phyloP scores from a whole-genome alignment of 2,113 vertebrate genomes.

The Upupa epops region DNA sequence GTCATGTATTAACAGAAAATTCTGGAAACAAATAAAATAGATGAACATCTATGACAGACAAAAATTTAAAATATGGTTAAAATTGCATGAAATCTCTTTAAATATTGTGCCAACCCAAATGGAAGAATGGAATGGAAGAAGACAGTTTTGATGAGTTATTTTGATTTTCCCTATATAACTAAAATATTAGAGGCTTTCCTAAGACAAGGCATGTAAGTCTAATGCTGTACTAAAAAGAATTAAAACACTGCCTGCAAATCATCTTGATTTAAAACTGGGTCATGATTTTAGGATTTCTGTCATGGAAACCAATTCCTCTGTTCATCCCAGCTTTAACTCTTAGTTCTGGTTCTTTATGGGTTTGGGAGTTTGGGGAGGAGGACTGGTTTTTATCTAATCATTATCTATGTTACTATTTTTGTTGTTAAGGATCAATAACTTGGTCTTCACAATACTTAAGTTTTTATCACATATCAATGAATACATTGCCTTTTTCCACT shows the following conservation, averaged over 20 bases:
- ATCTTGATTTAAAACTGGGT: not conserved
- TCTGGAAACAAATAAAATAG: not conserved
- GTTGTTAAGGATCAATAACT: not conserved
- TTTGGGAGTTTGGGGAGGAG: accelerated
- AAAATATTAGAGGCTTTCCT: not conserved
- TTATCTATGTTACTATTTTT: not conserved
- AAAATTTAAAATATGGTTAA: not conserved
- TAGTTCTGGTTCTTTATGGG: not conserved
- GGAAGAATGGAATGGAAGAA: not conserved
- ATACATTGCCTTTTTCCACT: not conserved
- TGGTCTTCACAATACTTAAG: not conserved
- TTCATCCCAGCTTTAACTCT: not conserved
- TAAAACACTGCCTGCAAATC: not conserved
- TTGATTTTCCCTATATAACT: not conserved
- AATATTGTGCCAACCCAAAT: not conserved
- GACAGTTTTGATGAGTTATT: not conserved
- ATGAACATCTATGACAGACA: not conserved
- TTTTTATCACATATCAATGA: not conserved
- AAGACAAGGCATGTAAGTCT: not conserved
- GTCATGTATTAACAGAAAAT: not conserved
- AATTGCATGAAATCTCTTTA: not conserved
- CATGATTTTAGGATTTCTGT: not conserved
- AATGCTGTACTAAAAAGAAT: not conserved
- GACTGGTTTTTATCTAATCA: not conserved
- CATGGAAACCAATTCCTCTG: not conserved